Percentiles rank a stretch among this genome's conserved stretches.
Conservation (phyloP, 2,797 vertebrate species). For the Argentina silus region DNA sequence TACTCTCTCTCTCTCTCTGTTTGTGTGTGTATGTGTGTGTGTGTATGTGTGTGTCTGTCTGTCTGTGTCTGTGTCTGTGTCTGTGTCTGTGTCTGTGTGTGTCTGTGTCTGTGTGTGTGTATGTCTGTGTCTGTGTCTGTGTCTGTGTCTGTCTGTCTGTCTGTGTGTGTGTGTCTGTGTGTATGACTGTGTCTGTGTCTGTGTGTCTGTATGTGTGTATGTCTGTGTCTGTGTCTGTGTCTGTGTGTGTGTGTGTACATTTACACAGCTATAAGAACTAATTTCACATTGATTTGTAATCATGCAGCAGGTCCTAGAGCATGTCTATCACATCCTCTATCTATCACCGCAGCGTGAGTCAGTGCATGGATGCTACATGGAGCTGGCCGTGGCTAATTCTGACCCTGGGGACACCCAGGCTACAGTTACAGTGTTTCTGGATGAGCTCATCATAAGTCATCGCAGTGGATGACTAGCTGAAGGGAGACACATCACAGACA, state of each 20-base stretch:
- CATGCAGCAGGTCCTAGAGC: too few relatives aligned
- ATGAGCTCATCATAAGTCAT: constrained; percentile 44
- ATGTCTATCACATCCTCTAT: too few relatives aligned
- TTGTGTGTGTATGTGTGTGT: background rate
- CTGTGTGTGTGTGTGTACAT: background rate
- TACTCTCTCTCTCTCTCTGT: constrained; percentile 35
- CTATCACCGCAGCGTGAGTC: too few relatives aligned
- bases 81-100: background rate
- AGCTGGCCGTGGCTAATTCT: background rate
- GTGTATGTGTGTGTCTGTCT: background rate
- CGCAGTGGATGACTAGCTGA: constrained; percentile 54
- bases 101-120: background rate
- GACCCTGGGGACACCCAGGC: background rate
- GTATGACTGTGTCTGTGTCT: background rate
- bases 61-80: background rate
- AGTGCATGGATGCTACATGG: too few relatives aligned
- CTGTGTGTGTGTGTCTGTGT: background rate
- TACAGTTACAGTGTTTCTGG: constrained; percentile 21
- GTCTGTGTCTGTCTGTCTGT: background rate
- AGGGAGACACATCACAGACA: constrained; percentile 35
- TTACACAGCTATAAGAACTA: too few relatives aligned
- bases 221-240: background rate
- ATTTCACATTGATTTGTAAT: too few relatives aligned
- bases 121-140: background rate
- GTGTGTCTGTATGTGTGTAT: background rate